Evolutionary conservation across 2,888 invertebrate genomes (phyloP).

Genomic region (Orthonevra nobilis): DNA sequence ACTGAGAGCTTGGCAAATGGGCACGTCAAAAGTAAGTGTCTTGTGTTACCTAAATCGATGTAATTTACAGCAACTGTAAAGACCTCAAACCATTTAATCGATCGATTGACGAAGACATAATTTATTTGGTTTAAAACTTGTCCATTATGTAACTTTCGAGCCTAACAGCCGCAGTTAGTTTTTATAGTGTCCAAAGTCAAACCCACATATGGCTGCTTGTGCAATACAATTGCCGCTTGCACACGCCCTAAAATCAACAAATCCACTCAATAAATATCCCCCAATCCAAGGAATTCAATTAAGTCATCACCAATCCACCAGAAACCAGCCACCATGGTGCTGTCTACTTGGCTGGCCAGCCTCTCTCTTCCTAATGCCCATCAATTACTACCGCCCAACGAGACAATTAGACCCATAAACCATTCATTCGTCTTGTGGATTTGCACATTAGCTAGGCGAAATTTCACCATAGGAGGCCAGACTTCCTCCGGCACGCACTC

Average conservation of each 20-base stretch:
- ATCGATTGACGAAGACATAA: no score
- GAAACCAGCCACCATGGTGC: conserved; percentile 33
- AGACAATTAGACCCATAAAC: conserved; percentile 70
- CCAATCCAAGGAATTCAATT: conserved; percentile 61
- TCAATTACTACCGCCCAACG: conserved; percentile 70
- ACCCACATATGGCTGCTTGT: conserved; percentile 36
- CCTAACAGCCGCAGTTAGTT: no score
- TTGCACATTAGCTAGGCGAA: conserved; percentile 66
- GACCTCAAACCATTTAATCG: no score
- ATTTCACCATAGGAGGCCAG: conserved; percentile 63
- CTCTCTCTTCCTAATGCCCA: conserved; percentile 64
- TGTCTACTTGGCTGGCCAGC: not conserved
- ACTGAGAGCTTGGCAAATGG: no score
- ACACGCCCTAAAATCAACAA: conserved; percentile 66
- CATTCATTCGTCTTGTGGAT: conserved; percentile 65
- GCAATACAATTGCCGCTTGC: conserved; percentile 41
- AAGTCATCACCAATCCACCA: conserved; percentile 66
- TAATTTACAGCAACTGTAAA: no score
- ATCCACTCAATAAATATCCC: conserved; percentile 52
- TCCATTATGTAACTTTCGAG: conserved; percentile 32
- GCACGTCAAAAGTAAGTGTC: no score
- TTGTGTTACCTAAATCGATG: no score
- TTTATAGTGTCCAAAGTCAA: no score
- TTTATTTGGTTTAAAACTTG: no score
- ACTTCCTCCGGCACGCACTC: conserved; percentile 55